Base-by-base conservation (phyloP, 2,113 vertebrate species). In the Vulpes vulpes region DNA sequence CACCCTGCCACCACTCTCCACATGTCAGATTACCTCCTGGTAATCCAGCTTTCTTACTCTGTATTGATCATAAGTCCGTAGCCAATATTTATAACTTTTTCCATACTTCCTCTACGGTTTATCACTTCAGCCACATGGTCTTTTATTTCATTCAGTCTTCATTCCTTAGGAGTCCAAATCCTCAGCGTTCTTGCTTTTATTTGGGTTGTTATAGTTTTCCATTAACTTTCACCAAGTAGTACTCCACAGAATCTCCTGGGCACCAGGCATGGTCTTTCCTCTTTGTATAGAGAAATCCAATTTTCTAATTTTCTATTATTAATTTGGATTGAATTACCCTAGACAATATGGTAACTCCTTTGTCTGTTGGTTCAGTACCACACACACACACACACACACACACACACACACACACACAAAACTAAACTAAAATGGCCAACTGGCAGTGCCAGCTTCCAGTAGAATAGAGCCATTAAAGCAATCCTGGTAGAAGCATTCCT, bases 261-360 rank as follows among this genome's bases (percentile, higher is more conserved):
- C 84, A 53, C 51, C 65, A 64, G 27, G 23, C 38, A 67, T 32
- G 8, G 20, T 73, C 20, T 25, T 81, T 64, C 81, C 43, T 87
- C 32, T 15, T 22, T 43, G 15, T 53, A 3, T 71, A 83, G 25
- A 91, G 49, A 88, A 93, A 87, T 15, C 17, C 35, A 79, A 71
- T 91, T 95, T 90, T 80, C 73, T 64, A 65, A 71, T 91, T 95
- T 90, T 80, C 73, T 64, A 65, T n/a, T 90, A 51, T 74, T 94
- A 84, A 89, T 53, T 84, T 62, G 25, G 11, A 57, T n/a, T 62
- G 4, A 76, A 76, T 88, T n/a, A 69, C 9, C 6, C 10, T 74
- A 83, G 25, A 43, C 23, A 67, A 17, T 19, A 80, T 5, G n/a
- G 10, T n/a, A 85, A 88, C 23, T 35, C 16, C 12, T 62, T 65